phyloP scores from a whole-genome alignment of 92 coral and sea anemone species.

The Anthopleura xanthogrammica region DNA sequence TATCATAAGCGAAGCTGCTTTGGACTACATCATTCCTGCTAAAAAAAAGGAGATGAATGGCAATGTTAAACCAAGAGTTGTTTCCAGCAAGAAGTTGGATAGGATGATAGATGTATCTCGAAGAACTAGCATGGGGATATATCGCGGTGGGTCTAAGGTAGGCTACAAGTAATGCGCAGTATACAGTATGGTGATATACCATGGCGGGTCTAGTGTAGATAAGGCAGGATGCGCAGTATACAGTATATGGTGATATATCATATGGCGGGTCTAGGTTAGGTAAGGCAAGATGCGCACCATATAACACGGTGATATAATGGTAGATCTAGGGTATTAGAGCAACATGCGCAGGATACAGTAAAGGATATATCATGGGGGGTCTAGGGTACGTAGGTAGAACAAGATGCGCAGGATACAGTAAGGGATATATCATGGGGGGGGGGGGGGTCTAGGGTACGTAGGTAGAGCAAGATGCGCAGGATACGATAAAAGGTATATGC shows the following conservation, averaged over 20 bases:
- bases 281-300: no score
- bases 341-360: no score
- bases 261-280: no score
- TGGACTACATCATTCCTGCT: conserved; percentile 38
- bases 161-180: not conserved
- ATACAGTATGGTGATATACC: not conserved
- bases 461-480: no score
- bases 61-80: conserved; percentile 5
- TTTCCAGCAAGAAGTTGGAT: conserved; percentile 23
- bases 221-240: not conserved
- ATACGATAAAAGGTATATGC: no score
- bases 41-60: not conserved
- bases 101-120: conserved; percentile 19
- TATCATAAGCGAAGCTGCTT: conserved; percentile 55
- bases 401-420: no score
- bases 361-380: no score
- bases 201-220: not conserved
- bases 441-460: no score
- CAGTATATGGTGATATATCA: not conserved
- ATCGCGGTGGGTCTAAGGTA: conserved; percentile 19
- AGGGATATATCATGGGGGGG: no score
- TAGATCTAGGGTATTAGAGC: no score
- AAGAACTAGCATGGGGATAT: conserved; percentile 11
- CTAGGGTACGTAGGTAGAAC: no score
- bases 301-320: no score